phyloP scores from a whole-genome alignment of 2,113 vertebrate species.

The Struthio camelus region DNA sequence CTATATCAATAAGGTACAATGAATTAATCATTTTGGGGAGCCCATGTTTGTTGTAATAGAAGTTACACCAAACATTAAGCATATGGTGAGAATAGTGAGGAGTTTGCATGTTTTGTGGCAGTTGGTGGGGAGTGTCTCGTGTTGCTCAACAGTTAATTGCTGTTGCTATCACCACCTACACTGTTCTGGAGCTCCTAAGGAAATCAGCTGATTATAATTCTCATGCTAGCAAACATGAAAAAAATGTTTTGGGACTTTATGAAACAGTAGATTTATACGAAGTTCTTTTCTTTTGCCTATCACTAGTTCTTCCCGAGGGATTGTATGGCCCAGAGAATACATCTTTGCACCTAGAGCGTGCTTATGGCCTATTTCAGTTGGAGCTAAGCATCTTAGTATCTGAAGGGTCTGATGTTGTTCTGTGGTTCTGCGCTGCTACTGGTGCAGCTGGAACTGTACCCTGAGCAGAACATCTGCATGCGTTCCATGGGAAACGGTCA shows the following conservation, averaged over 20 bases:
- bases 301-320: neutral
- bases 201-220: neutral
- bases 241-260: neutral
- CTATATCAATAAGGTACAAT: neutral
- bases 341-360: neutral
- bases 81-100: neutral
- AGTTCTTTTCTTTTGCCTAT: neutral
- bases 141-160: conserved; percentile 61
- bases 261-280: neutral
- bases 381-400: neutral
- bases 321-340: neutral
- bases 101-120: conserved; percentile 31
- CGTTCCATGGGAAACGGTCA: neutral
- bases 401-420: neutral
- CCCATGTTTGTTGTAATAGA: neutral
- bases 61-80: neutral
- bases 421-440: neutral
- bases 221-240: neutral
- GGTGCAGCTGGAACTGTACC: neutral
- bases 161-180: conserved; percentile 40
- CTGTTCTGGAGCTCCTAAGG: neutral
- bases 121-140: conserved; percentile 8
- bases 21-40: neutral
- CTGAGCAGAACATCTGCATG: neutral
- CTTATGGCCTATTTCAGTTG: neutral